Base-by-base conservation (phyloP, 1,140 invertebrate genomes). In the Neodiprion pinetum region DNA sequence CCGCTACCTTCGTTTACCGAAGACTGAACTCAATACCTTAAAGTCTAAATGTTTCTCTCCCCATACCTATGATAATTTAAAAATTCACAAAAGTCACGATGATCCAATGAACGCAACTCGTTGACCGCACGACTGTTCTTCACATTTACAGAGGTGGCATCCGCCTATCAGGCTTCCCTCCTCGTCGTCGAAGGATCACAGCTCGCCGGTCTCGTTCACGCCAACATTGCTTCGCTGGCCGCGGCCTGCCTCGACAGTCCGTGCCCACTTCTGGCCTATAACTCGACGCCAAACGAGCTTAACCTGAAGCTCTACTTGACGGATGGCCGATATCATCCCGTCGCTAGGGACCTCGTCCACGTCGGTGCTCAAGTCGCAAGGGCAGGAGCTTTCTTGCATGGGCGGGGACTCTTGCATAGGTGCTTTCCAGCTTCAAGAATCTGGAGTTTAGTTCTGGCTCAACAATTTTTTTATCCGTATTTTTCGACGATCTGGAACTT, bases 381-480 rank as follows among this genome's bases (percentile, higher is more conserved):
- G 79, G 97, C 95, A 1, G 89, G 98, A 71, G 93, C 95, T 76
- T 98, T 96, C 86, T 90, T 99, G 73, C 97, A 99, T 83, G 93
- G 95, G 14, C 94, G 96, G 80, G 92, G 94, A 73, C 90, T 99
- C 28, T 90, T 98, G 40, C 97, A 99, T 84, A 95, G 85, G 87
- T 87, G 73, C 80, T 5, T 61, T 61, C 5, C 28, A 1, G 28
- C 28, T 40, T 40, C 5, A 2, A 40, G 1, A 40, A 40, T 40
- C 5, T 40, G 28, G 5, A 40, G 28, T 40, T 40, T 5, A 40
- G 5, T 40, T 40, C 2, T 40, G 28, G 28, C 28, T 40, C 28
- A 40, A 40, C 28, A 5, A 40, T 40, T 40, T 40, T 40, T 40
- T 40, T 40, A 40, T 40, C 4, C 5, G 17, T 21, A 21, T 21